Evolutionary conservation across 2,113 vertebrate species (phyloP).

Genomic region (Dipodomys merriami): DNA sequence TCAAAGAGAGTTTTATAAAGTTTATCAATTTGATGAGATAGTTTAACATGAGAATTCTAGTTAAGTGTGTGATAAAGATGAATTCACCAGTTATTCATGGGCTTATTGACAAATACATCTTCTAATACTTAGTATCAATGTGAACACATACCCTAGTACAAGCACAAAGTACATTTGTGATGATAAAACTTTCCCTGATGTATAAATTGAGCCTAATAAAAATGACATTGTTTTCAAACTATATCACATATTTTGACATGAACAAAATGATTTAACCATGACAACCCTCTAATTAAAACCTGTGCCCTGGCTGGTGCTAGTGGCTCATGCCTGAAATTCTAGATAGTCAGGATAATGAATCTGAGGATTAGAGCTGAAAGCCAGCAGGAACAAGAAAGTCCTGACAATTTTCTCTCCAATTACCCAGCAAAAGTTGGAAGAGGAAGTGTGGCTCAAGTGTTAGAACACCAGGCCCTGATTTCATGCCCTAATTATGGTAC

Average conservation of each 20-base stretch:
- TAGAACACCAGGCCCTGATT: too few species aligned
- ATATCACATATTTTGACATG: neutral
- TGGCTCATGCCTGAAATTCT: too few species aligned
- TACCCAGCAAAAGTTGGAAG: too few species aligned
- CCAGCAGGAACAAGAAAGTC: too few species aligned
- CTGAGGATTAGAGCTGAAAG: too few species aligned
- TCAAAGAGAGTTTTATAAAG: neutral
- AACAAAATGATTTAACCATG: conserved; percentile 32
- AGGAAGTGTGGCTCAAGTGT: too few species aligned
- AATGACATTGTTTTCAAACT: neutral
- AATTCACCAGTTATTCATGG: neutral
- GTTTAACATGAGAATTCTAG: neutral
- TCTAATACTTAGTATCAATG: neutral
- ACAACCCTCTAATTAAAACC: neutral
- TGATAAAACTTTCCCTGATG: neutral
- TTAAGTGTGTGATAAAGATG: conserved; percentile 2
- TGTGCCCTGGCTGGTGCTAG: too few species aligned
- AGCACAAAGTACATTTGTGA: neutral
- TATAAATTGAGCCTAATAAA: conserved; percentile 22
- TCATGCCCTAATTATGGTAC: too few species aligned
- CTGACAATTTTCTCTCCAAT: too few species aligned
- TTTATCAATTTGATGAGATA: neutral
- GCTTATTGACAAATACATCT: neutral
- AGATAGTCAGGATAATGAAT: too few species aligned
- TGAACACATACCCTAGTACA: neutral